Evolutionary conservation across 1,140 invertebrate species (phyloP).

Genomic region (Daktulosphaira vitifoliae): DNA sequence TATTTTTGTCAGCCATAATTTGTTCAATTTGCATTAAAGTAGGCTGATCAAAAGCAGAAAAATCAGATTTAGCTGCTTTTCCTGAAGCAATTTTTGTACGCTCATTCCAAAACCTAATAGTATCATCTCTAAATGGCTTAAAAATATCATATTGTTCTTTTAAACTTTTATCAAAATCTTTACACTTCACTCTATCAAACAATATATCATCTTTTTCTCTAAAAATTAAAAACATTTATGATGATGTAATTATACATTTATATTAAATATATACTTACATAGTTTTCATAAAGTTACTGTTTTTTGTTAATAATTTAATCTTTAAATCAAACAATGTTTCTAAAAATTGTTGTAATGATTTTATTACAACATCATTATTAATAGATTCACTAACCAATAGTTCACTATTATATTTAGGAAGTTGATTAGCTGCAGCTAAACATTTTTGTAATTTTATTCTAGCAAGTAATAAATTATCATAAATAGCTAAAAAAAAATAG

Average conservation of each 20-base stretch:
- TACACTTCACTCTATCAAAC: conserved; percentile 52
- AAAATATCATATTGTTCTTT: conserved; percentile 56
- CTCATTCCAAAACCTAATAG: conserved; percentile 87
- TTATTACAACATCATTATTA: background rate
- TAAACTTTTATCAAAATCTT: conserved; percentile 56
- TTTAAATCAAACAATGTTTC: conserved; percentile 19
- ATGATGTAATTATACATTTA: background rate
- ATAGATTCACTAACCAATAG: background rate
- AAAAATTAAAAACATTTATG: background rate
- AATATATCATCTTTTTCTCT: conserved; percentile 39
- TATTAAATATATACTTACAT: conserved; percentile 37
- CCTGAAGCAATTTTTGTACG: conserved; percentile 65
- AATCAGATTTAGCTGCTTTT: conserved; percentile 51
- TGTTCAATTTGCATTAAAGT: conserved; percentile 80
- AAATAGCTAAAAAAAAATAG: conserved; percentile 49
- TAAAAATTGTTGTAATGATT: conserved; percentile 16
- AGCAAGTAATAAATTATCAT: conserved; percentile 73
- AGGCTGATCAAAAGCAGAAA: conserved; percentile 60
- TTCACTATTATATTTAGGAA: conserved; percentile 55
- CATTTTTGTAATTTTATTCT: conserved; percentile 78
- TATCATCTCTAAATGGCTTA: conserved; percentile 60
- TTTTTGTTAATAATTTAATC: conserved; percentile 37
- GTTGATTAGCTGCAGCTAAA: conserved; percentile 60
- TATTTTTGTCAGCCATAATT: conserved; percentile 65
- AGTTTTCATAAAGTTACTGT: conserved; percentile 38